These are phyloP conservation scores for Poecilus cupreus DNA, from an alignment of 2,888 invertebrate genomes.

Conservation along the genomic window DNA sequence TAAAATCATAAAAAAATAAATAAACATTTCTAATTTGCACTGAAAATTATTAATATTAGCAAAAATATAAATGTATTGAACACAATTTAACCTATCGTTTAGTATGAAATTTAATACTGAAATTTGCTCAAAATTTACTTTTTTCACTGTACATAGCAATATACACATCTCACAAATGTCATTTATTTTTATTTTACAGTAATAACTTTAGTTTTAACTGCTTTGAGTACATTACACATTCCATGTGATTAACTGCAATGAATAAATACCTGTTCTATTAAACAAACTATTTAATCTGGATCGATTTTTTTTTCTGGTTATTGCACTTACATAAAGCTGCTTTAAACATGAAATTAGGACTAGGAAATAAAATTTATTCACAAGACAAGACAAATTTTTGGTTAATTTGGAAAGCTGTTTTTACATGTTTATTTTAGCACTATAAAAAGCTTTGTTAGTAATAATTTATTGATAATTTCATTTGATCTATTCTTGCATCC, in stretches of 20 bases:
- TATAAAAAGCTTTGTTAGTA: slow-evolving; percentile 5
- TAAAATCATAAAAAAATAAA: slow-evolving; percentile 7
- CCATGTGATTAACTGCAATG: neutral
- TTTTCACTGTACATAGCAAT: slow-evolving; percentile 18
- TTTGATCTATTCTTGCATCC: slow-evolving; percentile 14
- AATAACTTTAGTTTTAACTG: neutral
- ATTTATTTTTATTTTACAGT: slow-evolving; percentile 8
- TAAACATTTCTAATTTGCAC: slow-evolving; percentile 12
- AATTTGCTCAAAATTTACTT: neutral
- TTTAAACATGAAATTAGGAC: slow-evolving; percentile 14
- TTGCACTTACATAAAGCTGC: slow-evolving; percentile 32
- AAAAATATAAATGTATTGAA: slow-evolving; percentile 22
- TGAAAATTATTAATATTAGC: neutral
- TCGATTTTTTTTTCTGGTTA: neutral
- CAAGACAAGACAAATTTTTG: neutral
- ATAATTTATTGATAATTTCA: slow-evolving; percentile 18
- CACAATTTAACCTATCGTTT: slow-evolving; percentile 16
- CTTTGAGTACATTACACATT: slow-evolving; percentile 13
- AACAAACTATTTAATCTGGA: neutral
- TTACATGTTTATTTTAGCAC: slow-evolving; percentile 17
- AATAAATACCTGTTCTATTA: neutral
- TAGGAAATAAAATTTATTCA: slow-evolving; percentile 10
- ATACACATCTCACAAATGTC: neutral
- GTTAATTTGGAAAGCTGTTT: slow-evolving; percentile 25
- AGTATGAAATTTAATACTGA: slow-evolving; percentile 25